These are phyloP conservation scores for Sylvilagus floridanus DNA, from an alignment of 2,797 vertebrate genomes.

Conservation along the genomic window DNA sequence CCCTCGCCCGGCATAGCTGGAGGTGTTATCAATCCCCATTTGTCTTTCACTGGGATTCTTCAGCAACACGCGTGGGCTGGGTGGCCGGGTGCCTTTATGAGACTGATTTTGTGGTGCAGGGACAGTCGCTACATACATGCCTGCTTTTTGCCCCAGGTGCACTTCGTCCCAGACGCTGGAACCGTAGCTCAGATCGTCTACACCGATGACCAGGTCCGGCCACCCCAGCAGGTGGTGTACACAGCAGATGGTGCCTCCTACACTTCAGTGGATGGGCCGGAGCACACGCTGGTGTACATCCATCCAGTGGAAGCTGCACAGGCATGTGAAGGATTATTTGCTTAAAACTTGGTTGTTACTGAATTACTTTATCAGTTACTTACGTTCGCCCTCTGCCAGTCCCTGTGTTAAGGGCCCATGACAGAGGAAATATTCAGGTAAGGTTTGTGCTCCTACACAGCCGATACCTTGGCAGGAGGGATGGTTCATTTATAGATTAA, in stretches of 20 bases:
- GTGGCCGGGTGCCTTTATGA: background rate
- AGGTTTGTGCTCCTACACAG: conserved; percentile 14
- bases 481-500: conserved; percentile 4
- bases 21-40: background rate
- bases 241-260: conserved; percentile 96
- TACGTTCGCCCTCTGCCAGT: background rate
- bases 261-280: conserved; percentile 96
- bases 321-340: conserved; percentile 86
- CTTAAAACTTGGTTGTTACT: background rate
- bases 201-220: conserved; percentile 94
- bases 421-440: background rate
- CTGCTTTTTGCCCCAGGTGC: conserved; percentile 90
- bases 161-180: conserved; percentile 94
- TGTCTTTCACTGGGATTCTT: background rate
- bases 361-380: background rate
- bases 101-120: background rate
- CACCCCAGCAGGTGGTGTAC: conserved; percentile 96
- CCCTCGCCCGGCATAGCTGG: background rate
- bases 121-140: background rate
- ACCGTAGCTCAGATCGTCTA: conserved; percentile 98
- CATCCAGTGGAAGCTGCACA: conserved; percentile 96
- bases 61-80: background rate
- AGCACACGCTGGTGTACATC: conserved; percentile 98
- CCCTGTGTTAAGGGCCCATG: background rate
- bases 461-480: background rate